Evolutionary conservation across 2,113 vertebrate species (phyloP).

Genomic region (Channa argus): DNA sequence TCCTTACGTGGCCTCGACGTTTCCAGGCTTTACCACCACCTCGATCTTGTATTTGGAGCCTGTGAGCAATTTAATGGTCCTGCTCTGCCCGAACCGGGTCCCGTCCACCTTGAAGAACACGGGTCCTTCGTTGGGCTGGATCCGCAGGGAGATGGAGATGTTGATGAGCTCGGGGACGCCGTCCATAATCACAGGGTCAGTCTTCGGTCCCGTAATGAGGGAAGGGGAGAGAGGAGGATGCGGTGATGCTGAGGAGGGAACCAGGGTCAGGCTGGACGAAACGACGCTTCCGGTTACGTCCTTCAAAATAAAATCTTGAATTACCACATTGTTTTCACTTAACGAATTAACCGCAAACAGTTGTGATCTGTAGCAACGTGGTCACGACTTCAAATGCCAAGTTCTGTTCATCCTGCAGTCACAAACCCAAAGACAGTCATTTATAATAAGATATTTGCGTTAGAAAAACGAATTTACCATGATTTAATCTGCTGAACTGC

Average conservation of each 20-base stretch:
- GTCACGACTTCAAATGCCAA: too few species aligned
- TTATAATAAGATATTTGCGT: too few species aligned
- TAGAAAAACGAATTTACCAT: too few species aligned
- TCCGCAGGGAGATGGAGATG: constrained; percentile 90
- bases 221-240: constrained; percentile 26
- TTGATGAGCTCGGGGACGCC: constrained; percentile 90
- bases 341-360: too few species aligned
- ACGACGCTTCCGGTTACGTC: constrained; percentile 8
- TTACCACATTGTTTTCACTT: too few species aligned
- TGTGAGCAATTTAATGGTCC: constrained; percentile 97
- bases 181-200: constrained; percentile 82
- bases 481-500: too few species aligned
- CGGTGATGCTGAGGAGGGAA: constrained; percentile 44
- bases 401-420: too few species aligned
- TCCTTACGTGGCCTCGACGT: constrained; percentile 90
- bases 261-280: background rate
- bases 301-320: constrained; percentile 55
- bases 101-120: constrained; percentile 98
- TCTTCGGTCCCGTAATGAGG: constrained; percentile 5
- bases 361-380: too few species aligned
- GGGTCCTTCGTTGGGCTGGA: constrained; percentile 94
- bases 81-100: constrained; percentile 94
- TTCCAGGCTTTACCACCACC: constrained; percentile 91
- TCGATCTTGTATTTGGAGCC: constrained; percentile 97
- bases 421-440: background rate